Base-by-base conservation (phyloP, 1,140 invertebrate species). In the Zaprionus taronus region DNA sequence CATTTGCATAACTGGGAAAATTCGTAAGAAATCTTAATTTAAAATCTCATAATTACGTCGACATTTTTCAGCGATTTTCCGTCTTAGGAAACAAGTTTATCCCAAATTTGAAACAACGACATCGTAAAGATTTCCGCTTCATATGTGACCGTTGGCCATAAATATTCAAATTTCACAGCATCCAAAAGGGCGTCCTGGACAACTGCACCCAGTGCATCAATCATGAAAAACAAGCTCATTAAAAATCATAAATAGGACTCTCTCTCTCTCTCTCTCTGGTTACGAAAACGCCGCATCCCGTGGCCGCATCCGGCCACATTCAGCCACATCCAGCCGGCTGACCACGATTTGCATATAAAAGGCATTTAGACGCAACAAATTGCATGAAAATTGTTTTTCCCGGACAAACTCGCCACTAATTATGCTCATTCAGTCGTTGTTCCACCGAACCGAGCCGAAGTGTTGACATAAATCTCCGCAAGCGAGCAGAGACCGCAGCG, bases 111-210 rank as follows among this genome's bases (percentile, higher is more conserved):
- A 83, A 83, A 74, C 78, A 72, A 55, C 68, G 70, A 78, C 78
- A 81, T 80, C 85, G 85, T 90, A 81, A 85, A 86, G 83, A 87
- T 91, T 91, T 91, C 82, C 90, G 55, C 85, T 77, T 73, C 84
- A 89, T 91, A 91, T 91, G 83, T 91, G 90, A 91, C 90, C 90
- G 90, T 82, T 91, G 90, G 90, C 84, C 85, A 91, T 91, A 91
- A 91, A 91, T 91, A 91, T 91, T 91, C 90, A 91, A 91, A 91
- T 69, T 49, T 71, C 57, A 22, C 83, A 91, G 82, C 86, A 81
- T 90, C 85, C 71, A 41, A 74, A 78, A 41, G 28, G 56, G 36
- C 31, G 6, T n/a, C n/a, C 66, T 14, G 15, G 14, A 31, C 14
- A 31, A 47, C 41, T 47, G 26, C 26, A 56, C 2, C 15, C 15